Evolutionary conservation across 2,113 vertebrate species (phyloP), one percentile per base, ranked within the genome.

Genomic region (Ictalurus punctatus): DNA sequence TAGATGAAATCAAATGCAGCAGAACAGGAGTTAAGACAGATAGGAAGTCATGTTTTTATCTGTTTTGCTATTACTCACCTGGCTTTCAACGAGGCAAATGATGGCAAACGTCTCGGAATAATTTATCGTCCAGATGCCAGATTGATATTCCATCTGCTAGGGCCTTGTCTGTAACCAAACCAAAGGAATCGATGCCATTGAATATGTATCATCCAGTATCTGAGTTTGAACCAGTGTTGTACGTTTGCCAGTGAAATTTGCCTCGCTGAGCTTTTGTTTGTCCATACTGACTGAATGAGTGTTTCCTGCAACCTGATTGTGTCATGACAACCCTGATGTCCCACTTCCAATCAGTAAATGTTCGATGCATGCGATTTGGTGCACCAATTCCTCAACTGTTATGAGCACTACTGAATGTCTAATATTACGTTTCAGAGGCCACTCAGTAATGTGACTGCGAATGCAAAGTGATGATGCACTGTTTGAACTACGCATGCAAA

Each of bases 351-450:
- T 61, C n/a, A 79, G 54, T 83, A 88, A 78, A 54, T 61, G 30
- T 83, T 89, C 56, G 86, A 90, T 91, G 90, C 90, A 91, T 91
- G 90, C 10, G 59, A 67, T 71, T 84, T 59, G 86, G 89, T 87
- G 81, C 90, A 89, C 84, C n/a, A 25, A 76, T 48, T 83, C 6
- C 73, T 86, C 86, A 88, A 90, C 85, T 84, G 58, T 88, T 71
- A 76, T 76, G 84, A 86, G 89, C 88, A 91, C 87, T 91, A 78
- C 73, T 71, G 90, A 91, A 91, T 91, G 90, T 88, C 73, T 83
- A 67, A 89, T 80, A 48, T 83, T n/a, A 84, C 12, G 61, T 83
- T 56, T 37, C 69, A 59, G 71, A 79, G 76, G 54, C 58, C 85
- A 58, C n/a, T 58, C 25, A 84, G 79, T 88, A 86, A 89, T 86